Percentiles rank a stretch among this genome's conserved stretches.
Evolutionary conservation across 1,140 invertebrate genomes (phyloP).

Genomic region (Drosophila albomicans): DNA sequence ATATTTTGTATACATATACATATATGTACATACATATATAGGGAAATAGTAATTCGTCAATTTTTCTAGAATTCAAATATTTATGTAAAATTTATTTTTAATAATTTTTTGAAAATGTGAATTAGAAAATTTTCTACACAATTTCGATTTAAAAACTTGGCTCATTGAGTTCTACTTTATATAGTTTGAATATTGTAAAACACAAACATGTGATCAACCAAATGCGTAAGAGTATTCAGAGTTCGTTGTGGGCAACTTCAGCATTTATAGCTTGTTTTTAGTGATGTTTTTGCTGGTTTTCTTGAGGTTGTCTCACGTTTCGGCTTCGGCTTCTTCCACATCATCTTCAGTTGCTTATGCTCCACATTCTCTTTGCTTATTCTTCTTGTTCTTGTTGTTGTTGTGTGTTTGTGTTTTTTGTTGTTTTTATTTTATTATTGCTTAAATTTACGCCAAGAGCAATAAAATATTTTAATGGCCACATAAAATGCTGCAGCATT

Average conservation of each 20-base stretch:
- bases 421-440: slow-evolving; percentile 73
- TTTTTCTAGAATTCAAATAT: too few relatives aligned
- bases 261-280: slow-evolving; percentile 7
- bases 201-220: too few relatives aligned
- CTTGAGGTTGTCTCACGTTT: slow-evolving; percentile 54
- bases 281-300: slow-evolving; percentile 47
- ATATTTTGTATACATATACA: too few relatives aligned
- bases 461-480: slow-evolving; percentile 84
- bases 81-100: too few relatives aligned
- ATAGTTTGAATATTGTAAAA: too few relatives aligned
- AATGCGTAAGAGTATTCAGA: not conserved
- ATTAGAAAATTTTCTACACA: too few relatives aligned
- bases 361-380: not conserved
- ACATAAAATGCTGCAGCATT: slow-evolving; percentile 82
- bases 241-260: not conserved
- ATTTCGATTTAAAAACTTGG: too few relatives aligned
- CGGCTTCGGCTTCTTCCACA: slow-evolving; percentile 13
- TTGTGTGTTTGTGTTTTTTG: slow-evolving; percentile 20
- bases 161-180: too few relatives aligned
- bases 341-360: slow-evolving; percentile 16
- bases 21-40: too few relatives aligned
- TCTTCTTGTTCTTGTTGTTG: slow-evolving; percentile 22
- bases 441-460: slow-evolving; percentile 80
- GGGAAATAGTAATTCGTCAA: too few relatives aligned
- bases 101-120: too few relatives aligned